A percentile compares a stretch with the other conserved stretches of the same genome.
These are phyloP conservation scores for Salvator merianae DNA, from an alignment of 2,113 vertebrate genomes.

Conservation along the genomic window DNA sequence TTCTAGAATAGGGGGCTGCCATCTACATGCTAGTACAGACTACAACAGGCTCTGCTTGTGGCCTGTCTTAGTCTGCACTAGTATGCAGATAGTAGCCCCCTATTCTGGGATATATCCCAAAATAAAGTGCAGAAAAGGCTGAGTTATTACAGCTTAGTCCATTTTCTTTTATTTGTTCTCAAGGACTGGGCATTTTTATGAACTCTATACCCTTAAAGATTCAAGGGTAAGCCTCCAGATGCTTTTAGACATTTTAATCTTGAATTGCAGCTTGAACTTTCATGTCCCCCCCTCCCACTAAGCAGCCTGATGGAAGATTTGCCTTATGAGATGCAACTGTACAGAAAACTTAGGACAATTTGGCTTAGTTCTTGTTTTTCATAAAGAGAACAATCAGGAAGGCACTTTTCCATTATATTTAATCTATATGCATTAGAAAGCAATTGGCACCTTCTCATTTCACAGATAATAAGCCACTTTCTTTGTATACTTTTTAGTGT, in stretches of 20 bases:
- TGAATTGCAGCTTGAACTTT: not conserved
- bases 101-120: too few species aligned
- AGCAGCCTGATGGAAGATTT: too few species aligned
- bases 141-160: not conserved
- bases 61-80: too few species aligned
- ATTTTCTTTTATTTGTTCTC: not conserved
- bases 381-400: not conserved
- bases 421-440: not conserved
- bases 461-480: not conserved
- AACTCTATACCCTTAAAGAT: not conserved
- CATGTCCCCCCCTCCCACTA: not conserved
- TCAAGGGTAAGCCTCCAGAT: not conserved
- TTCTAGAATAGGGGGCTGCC: too few species aligned
- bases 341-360: not conserved
- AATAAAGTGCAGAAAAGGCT: too few species aligned
- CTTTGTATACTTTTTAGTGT: slow-evolving; percentile 2
- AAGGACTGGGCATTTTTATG: too few species aligned
- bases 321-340: too few species aligned
- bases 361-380: slow-evolving; percentile 4
- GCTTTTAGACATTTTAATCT: not conserved
- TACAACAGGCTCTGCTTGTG: too few species aligned
- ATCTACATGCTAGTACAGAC: too few species aligned
- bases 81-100: too few species aligned
- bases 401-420: slow-evolving; percentile 3
- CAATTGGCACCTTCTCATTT: not conserved